These are phyloP conservation scores for Lagocephalus sceleratus DNA, from an alignment of 2,797 vertebrate species.

Conservation along the genomic window DNA sequence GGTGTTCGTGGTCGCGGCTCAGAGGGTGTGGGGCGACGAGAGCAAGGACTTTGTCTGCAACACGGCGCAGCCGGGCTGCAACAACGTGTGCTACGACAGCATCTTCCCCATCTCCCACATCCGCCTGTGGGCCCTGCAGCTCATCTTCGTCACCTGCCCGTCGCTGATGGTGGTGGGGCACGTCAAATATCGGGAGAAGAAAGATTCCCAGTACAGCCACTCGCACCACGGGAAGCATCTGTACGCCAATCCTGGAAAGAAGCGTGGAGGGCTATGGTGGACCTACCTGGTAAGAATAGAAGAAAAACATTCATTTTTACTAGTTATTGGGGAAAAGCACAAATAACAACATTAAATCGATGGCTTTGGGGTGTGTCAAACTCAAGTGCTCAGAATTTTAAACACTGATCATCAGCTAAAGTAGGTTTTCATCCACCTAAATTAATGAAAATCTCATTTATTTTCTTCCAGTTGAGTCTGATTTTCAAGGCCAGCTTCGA, in stretches of 20 bases:
- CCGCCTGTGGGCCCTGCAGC: conserved; percentile 95
- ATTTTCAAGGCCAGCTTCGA: conserved; percentile 84
- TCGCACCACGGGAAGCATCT: conserved; percentile 40
- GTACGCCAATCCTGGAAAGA: conserved; percentile 83
- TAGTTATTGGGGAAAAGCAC: not conserved
- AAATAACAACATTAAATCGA: too few species aligned
- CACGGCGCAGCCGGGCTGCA: conserved; percentile 87
- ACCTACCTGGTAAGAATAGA: conserved; percentile 80
- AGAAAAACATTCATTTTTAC: not conserved
- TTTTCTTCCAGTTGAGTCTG: conserved; percentile 71
- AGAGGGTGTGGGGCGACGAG: conserved; percentile 87
- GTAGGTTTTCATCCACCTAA: not conserved
- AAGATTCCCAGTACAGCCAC: conserved; percentile 58
- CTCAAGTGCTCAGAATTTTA: too few species aligned
- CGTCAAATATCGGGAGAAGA: conserved; percentile 85
- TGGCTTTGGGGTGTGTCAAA: too few species aligned
- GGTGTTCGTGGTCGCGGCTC: conserved; percentile 87
- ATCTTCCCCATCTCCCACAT: conserved; percentile 96
- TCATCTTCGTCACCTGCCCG: conserved; percentile 95
- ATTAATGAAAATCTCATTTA: conserved; percentile 6
- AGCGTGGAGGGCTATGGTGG: conserved; percentile 89
- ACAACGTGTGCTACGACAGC: conserved; percentile 84
- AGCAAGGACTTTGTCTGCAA: conserved; percentile 89
- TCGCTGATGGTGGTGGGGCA: conserved; percentile 90
- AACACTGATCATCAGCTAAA: too few species aligned